Conservation (phyloP, 2,888 invertebrate species). For the Oscheius sp. region DNA sequence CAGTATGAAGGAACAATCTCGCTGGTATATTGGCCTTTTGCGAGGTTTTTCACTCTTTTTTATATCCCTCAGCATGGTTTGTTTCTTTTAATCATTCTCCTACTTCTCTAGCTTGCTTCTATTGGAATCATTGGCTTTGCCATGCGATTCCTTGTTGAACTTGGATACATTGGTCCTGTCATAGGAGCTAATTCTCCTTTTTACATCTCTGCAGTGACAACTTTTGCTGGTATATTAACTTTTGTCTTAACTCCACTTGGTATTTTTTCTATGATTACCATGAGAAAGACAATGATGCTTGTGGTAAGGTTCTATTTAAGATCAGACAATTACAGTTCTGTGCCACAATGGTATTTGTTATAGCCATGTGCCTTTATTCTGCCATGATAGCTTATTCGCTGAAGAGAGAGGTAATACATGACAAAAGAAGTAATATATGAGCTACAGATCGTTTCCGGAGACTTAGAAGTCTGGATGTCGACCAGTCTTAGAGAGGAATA, state of each 20-base stretch:
- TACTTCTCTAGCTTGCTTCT: conserved; percentile 3
- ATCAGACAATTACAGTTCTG: conserved; percentile 12
- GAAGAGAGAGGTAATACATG: conserved; percentile 4
- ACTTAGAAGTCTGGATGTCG: conserved; percentile 19
- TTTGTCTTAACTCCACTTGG: conserved; percentile 21
- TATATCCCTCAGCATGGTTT: conserved; percentile 16
- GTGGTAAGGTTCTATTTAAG: neutral
- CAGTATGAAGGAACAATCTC: conserved; percentile 8
- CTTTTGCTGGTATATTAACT: conserved; percentile 3
- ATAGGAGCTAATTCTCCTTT: conserved; percentile 21
- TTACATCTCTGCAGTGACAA: conserved; percentile 8
- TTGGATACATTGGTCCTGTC: conserved; percentile 16
- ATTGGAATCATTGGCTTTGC: conserved; percentile 23
- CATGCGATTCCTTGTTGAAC: conserved; percentile 7
- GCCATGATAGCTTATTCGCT: conserved; percentile 3
- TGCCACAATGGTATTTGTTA: conserved; percentile 14
- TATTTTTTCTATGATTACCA: conserved; percentile 19
- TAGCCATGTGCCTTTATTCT: conserved; percentile 18
- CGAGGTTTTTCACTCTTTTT: neutral
- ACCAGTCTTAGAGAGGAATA: conserved; percentile 17
- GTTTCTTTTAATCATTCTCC: neutral
- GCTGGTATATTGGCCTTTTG: neutral
- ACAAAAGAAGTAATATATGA: neutral
- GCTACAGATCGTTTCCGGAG: neutral
- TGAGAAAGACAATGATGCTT: conserved; percentile 8